Conservation (phyloP, 2,113 vertebrate species). For the Willisornis vidua region DNA sequence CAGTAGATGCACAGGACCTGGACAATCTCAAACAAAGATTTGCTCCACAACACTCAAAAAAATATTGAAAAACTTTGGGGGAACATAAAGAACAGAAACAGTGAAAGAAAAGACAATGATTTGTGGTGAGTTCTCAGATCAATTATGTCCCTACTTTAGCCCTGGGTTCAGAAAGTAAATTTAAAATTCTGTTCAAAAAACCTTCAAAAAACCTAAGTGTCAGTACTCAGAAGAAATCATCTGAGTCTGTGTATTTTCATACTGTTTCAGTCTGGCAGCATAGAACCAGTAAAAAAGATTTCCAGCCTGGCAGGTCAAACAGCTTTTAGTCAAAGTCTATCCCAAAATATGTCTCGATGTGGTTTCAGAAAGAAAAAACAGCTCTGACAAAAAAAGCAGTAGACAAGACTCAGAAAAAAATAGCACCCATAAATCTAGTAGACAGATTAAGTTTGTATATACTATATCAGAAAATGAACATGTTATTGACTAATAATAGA, state of each 20-base stretch:
- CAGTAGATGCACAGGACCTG: neutral
- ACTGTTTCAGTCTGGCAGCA: neutral
- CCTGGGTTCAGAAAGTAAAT: neutral
- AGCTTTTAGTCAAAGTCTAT: neutral
- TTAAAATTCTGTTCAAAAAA: slow-evolving; percentile 18
- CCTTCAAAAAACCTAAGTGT: neutral
- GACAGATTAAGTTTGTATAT: neutral
- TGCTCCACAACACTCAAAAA: neutral
- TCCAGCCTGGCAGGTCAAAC: neutral
- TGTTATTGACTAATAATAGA: neutral
- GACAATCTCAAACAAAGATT: neutral
- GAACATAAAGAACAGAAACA: neutral
- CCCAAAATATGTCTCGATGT: neutral
- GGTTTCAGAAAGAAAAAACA: neutral
- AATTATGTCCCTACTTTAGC: neutral
- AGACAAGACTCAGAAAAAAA: neutral
- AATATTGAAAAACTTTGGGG: neutral
- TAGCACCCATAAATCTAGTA: neutral
- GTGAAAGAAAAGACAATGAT: neutral
- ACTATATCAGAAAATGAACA: neutral
- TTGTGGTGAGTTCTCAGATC: neutral
- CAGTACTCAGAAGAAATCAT: slow-evolving; percentile 2
- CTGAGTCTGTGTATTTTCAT: neutral
- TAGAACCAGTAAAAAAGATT: neutral
- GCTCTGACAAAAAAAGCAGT: neutral